Evolutionary conservation across 2,113 vertebrate genomes (phyloP).

Genomic region (Acanthisitta chloris): DNA sequence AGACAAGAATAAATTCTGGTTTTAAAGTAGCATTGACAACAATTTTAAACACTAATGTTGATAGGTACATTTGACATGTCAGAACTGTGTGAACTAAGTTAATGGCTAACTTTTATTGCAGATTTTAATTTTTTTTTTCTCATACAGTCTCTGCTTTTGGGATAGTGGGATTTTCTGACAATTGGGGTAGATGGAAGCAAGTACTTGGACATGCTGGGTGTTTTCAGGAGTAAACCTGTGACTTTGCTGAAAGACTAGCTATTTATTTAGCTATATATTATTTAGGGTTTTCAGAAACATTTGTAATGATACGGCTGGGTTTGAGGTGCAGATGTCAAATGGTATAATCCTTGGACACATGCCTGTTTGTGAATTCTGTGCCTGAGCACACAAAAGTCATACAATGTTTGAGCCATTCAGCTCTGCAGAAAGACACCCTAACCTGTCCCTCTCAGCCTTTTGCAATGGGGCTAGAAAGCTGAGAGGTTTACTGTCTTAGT

Average conservation of each 20-base stretch:
- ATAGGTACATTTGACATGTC: background rate
- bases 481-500: background rate
- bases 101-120: background rate
- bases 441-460: background rate
- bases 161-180: background rate
- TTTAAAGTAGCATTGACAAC: background rate
- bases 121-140: background rate
- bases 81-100: background rate
- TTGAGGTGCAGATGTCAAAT: background rate
- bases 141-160: background rate
- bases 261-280: background rate
- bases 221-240: background rate
- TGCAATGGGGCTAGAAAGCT: background rate
- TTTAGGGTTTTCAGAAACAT: background rate
- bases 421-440: background rate
- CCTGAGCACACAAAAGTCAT: background rate
- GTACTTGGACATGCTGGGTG: background rate
- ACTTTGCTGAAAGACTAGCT: background rate
- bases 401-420: background rate
- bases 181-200: background rate
- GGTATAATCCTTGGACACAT: accelerated
- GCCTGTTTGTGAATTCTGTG: background rate
- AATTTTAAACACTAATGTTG: background rate
- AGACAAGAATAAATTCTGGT: background rate
- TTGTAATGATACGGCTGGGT: background rate